Conservation (phyloP, 2,888 invertebrate genomes). For the Polyploca ridens region DNA sequence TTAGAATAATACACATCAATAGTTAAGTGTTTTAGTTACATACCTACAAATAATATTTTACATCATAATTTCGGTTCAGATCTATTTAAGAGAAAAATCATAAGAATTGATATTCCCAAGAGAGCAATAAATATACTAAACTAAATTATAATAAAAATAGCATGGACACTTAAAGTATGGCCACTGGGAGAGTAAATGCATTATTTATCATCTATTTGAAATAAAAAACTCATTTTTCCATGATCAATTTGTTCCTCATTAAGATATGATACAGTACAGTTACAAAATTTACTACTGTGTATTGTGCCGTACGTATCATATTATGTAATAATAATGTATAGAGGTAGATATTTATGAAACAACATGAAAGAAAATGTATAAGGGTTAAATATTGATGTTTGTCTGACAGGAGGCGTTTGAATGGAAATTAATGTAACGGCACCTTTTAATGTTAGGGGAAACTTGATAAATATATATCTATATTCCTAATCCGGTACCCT, state of each 20-base stretch:
- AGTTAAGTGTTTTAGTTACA: slow-evolving; percentile 66
- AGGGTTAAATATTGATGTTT: too few relatives aligned
- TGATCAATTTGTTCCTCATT: slow-evolving; percentile 12
- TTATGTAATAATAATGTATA: too few relatives aligned
- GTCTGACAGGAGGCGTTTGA: too few relatives aligned
- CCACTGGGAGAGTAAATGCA: slow-evolving; percentile 75
- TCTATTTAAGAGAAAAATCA: slow-evolving; percentile 50
- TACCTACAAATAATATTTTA: slow-evolving; percentile 69
- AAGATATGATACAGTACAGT: too few relatives aligned
- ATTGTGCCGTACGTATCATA: too few relatives aligned
- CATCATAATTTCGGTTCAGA: slow-evolving; percentile 65
- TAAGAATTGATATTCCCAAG: slow-evolving; percentile 40
- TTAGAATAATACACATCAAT: slow-evolving; percentile 75
- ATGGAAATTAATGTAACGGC: too few relatives aligned
- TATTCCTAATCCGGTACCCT: neutral
- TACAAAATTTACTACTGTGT: too few relatives aligned
- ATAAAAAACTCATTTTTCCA: slow-evolving; percentile 18
- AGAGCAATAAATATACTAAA: slow-evolving; percentile 56
- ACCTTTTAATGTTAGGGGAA: too few relatives aligned
- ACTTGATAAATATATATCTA: neutral
- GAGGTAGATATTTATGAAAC: too few relatives aligned
- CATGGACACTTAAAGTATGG: slow-evolving; percentile 72
- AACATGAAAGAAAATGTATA: too few relatives aligned
- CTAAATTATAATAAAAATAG: slow-evolving; percentile 63
- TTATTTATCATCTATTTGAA: slow-evolving; percentile 37